Evolutionary conservation across 2,888 invertebrate genomes (phyloP).

Genomic region (Caenorhabditis sulstoni): DNA sequence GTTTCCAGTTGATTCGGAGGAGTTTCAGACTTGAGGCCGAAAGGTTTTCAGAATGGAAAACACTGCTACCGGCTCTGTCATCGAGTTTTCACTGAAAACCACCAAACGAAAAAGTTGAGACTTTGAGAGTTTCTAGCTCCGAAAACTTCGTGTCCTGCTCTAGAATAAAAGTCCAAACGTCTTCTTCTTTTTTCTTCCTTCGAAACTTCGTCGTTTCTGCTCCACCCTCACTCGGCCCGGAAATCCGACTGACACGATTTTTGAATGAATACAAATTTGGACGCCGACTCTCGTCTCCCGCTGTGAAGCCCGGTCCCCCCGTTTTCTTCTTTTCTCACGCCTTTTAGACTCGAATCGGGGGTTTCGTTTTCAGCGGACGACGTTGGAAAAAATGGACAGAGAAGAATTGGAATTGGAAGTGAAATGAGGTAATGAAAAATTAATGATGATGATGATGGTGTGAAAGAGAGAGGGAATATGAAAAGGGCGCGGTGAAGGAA

Average conservation of each 20-base stretch:
- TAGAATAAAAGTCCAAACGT: background rate
- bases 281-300: background rate
- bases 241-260: slow-evolving; percentile 3
- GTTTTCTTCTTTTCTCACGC: slow-evolving; percentile 13
- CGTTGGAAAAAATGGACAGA: too few relatives aligned
- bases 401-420: background rate
- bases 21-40: too few relatives aligned
- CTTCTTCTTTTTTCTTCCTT: background rate
- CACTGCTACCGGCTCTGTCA: background rate
- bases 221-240: background rate
- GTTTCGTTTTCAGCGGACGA: too few relatives aligned
- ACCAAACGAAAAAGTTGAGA: too few relatives aligned
- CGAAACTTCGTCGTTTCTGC: background rate
- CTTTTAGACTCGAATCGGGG: too few relatives aligned
- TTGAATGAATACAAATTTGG: slow-evolving; percentile 49
- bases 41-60: slow-evolving; percentile 1
- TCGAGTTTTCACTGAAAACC: too few relatives aligned
- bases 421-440: background rate
- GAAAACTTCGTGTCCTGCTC: too few relatives aligned
- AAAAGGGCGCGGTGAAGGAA: too few relatives aligned
- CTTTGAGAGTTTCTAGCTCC: too few relatives aligned
- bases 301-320: background rate
- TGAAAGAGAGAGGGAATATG: background rate
- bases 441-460: background rate
- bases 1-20: too few relatives aligned